Base-by-base conservation (phyloP, 1,140 invertebrate species). In the fruit fly (Drosophila melanogaster) region DNA sequence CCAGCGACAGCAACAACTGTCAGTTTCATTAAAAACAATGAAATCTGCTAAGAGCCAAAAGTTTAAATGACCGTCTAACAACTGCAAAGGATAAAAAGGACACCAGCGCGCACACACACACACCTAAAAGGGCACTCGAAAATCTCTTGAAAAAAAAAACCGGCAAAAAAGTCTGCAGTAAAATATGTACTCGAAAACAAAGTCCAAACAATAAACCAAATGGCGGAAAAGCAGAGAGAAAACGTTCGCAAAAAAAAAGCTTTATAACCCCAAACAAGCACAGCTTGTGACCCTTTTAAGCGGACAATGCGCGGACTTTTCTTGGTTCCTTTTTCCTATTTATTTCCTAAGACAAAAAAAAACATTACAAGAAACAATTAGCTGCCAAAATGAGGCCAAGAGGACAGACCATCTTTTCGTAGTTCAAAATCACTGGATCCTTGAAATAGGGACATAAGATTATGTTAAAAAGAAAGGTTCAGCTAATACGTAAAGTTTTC, bases 171-270 rank as follows among this genome's bases (percentile, higher is more conserved):
- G 67, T 71, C 73, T 77, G 70, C 69, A 79, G 74, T 65, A 78
- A 76, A 87, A 85, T 84, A 85, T 86, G 69, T 79, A 86, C 75
- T 81, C 61, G 57, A 72, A 79, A 87, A 83, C 84, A 86, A 83
- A 87, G 83, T 83, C 83, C 81, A 86, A 83, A 86, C 83, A 87
- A 89, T 87, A 89, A 86, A 87, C 79, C 77, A 86, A 86, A 86
- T 86, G 84, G 83, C 62, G 70, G 56, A 78, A 83, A 65, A 78
- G 67, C 80, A 71, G 38, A 65, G 61, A 58, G 77, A 79, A 65
- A 71, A 59, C 49, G 22, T 44, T 60, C 12, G 47, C 47, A 59
- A 61, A 56, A 55, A 50, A 46, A 26, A 51, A 69, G 58, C 30
- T 30, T 3, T 30, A 46, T 33, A 57, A 33, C 62, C 24, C 74